Percentiles rank a stretch among this genome's conserved stretches.
Conservation (phyloP, 2,888 invertebrate genomes). For the Mythimna albipuncta region DNA sequence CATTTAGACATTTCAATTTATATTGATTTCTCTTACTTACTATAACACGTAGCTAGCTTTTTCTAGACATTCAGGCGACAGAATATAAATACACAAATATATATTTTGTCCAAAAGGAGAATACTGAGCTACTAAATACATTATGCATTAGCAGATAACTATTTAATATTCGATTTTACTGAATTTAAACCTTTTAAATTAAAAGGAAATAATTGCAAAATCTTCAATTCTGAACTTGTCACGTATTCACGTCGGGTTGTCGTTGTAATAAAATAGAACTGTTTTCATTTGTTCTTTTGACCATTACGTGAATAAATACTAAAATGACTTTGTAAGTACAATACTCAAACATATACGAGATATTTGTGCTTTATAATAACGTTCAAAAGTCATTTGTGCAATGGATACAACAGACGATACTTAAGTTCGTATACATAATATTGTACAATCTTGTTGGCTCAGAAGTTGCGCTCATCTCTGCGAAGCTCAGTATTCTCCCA, state of each 20-base stretch:
- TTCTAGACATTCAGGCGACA: conserved; percentile 80
- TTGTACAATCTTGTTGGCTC: not conserved
- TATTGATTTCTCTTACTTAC: conserved; percentile 49
- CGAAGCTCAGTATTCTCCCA: conserved; percentile 48
- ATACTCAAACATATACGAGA: conserved; percentile 1
- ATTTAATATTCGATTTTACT: conserved; percentile 8
- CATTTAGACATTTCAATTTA: conserved; percentile 42
- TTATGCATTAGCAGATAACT: conserved; percentile 3
- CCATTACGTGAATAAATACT: not conserved
- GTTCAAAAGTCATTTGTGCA: conserved; percentile 5
- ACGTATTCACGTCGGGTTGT: not conserved
- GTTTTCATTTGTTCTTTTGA: not conserved
- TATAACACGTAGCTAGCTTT: conserved; percentile 79
- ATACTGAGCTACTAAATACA: conserved; percentile 40
- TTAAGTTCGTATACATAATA: conserved; percentile 34
- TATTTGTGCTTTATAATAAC: conserved; percentile 10
- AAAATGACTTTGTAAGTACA: conserved; percentile 11
- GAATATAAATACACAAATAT: conserved; percentile 64
- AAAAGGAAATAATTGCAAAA: conserved; percentile 8
- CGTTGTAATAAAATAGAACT: conserved; percentile 13
- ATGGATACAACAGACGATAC: conserved; percentile 2
- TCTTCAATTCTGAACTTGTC: conserved; percentile 18
- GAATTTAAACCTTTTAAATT: not conserved
- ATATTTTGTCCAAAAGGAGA: conserved; percentile 46
- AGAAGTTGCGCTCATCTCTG: not conserved